Evolutionary conservation across 2,113 vertebrate genomes (phyloP).

Genomic region (Xenus cinereus): DNA sequence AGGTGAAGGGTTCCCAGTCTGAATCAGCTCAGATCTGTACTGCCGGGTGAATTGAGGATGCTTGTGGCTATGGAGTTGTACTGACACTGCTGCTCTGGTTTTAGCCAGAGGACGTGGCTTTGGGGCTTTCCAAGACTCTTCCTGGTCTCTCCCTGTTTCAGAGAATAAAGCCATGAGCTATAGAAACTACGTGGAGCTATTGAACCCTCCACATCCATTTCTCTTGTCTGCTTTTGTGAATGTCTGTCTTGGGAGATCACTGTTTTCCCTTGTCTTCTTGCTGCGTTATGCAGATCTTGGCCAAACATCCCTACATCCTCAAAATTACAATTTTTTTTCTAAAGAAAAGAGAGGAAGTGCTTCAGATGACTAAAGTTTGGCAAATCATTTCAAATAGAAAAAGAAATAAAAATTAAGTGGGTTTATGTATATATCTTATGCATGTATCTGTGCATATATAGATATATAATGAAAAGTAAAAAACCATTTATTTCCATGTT

Average conservation of each 20-base stretch:
- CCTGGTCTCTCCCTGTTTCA: background rate
- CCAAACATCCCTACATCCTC: background rate
- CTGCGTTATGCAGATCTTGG: background rate
- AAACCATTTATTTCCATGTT: background rate
- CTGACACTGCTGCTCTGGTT: fast-evolving
- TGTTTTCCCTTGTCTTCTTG: background rate
- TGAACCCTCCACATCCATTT: background rate
- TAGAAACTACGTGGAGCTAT: background rate
- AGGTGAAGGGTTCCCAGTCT: background rate
- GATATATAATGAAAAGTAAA: background rate
- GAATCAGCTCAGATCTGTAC: background rate
- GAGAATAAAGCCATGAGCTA: background rate
- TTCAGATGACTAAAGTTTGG: background rate
- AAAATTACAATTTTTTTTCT: background rate
- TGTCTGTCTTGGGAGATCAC: background rate
- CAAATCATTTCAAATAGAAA: background rate
- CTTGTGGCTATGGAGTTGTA: background rate
- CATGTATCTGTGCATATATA: background rate
- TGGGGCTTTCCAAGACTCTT: background rate
- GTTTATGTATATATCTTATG: background rate
- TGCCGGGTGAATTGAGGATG: background rate
- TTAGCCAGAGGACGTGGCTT: background rate
- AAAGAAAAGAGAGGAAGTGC: background rate
- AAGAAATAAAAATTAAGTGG: background rate
- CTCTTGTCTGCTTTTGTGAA: background rate